Evolutionary conservation across 1,140 invertebrate genomes (phyloP).

Genomic region (Cydia fagiglandana): DNA sequence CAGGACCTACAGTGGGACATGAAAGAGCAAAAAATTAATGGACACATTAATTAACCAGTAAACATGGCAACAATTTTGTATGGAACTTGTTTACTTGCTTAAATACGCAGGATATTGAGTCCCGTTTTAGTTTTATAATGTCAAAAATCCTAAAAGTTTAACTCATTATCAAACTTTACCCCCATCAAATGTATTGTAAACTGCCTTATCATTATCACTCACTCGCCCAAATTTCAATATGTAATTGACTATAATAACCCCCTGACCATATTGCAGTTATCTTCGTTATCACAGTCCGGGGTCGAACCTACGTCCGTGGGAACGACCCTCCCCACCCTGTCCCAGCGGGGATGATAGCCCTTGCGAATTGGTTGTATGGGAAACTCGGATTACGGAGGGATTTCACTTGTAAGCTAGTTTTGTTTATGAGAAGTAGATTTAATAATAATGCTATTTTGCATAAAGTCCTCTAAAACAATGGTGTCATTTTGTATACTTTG

Average conservation of each 20-base stretch:
- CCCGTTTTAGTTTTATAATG: too few species aligned
- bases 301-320: constrained; percentile 28
- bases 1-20: too few species aligned
- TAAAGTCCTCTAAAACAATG: neutral
- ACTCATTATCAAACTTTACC: too few species aligned
- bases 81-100: too few species aligned
- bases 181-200: neutral
- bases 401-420: constrained; percentile 3
- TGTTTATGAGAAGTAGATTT: neutral
- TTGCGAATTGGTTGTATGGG: constrained; percentile 24
- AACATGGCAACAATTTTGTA: too few species aligned
- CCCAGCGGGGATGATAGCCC: constrained; percentile 30
- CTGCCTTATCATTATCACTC: neutral
- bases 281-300: constrained; percentile 18
- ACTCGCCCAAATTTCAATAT: neutral
- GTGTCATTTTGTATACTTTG: neutral
- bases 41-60: too few species aligned
- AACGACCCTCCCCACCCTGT: constrained; percentile 6
- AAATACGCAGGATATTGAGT: too few species aligned
- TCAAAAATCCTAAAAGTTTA: too few species aligned
- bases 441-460: neutral
- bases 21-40: too few species aligned
- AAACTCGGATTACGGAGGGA: neutral
- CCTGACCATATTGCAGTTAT: constrained; percentile 27
- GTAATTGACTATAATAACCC: neutral